These are phyloP conservation scores for Euura saliciscinereae DNA, from an alignment of 1,140 invertebrate genomes.

Conservation along the genomic window DNA sequence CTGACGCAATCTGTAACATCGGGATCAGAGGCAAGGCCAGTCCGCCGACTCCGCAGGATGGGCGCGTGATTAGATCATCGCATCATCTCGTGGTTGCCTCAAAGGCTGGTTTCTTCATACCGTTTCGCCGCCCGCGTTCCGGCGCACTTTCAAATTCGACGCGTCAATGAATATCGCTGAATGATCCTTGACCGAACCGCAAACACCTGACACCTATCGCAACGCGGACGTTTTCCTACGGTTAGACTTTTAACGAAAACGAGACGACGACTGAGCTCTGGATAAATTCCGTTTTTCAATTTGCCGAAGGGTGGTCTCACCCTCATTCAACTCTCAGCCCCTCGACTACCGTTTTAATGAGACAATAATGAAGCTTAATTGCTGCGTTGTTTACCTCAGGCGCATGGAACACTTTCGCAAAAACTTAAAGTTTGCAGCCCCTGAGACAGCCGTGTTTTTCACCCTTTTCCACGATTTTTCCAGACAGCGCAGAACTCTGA, in stretches of 20 bases:
- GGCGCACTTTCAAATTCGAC: background rate
- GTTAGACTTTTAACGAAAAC: no score
- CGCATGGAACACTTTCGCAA: background rate
- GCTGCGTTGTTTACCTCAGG: background rate
- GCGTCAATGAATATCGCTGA: background rate
- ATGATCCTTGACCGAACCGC: background rate
- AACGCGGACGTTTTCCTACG: no score
- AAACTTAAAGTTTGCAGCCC: background rate
- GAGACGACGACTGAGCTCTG: no score
- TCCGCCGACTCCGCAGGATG: constrained; percentile 5
- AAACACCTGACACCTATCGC: no score
- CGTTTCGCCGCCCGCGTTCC: constrained; percentile 16
- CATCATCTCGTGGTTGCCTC: constrained; percentile 17
- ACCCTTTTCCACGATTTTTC: no score
- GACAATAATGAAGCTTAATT: background rate
- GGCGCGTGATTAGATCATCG: constrained; percentile 2
- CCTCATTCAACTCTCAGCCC: no score
- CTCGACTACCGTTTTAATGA: background rate
- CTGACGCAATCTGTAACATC: constrained; percentile 27
- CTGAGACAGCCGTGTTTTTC: no score
- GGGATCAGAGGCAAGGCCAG: constrained; percentile 33
- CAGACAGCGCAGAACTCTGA: no score
- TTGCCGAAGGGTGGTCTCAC: no score
- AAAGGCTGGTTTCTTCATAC: constrained; percentile 34
- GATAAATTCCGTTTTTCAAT: no score